A percentile compares a stretch with the other conserved stretches of the same genome.
These are phyloP conservation scores for Diarsia mendica DNA, from an alignment of 2,888 invertebrate species.

Conservation along the genomic window DNA sequence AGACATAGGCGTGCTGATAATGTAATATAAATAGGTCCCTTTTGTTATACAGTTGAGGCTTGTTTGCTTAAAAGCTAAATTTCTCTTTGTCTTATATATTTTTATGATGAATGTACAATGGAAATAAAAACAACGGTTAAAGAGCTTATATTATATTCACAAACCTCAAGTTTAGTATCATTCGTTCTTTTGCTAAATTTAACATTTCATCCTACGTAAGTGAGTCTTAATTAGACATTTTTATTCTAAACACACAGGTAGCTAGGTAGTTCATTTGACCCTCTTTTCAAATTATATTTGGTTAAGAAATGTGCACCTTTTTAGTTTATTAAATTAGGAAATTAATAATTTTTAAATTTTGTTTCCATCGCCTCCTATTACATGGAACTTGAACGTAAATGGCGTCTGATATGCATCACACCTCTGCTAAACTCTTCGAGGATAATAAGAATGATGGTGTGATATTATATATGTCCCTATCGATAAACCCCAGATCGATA, in stretches of 20 bases:
- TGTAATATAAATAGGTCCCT: not conserved
- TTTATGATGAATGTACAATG: constrained; percentile 34
- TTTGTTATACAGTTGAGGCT: not conserved
- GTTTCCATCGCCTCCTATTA: not conserved
- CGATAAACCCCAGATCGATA: constrained; percentile 26
- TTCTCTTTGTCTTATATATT: constrained; percentile 3
- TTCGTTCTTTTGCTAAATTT: constrained; percentile 21
- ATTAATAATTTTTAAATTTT: too few species aligned
- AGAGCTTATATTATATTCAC: constrained; percentile 32
- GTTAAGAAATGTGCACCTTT: not conserved
- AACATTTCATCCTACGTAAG: not conserved
- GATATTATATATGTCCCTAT: not conserved
- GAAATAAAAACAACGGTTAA: constrained; percentile 30
- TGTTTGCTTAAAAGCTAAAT: not conserved
- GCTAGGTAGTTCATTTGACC: too few species aligned
- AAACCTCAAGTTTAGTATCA: constrained; percentile 16
- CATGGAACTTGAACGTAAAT: not conserved
- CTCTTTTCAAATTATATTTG: too few species aligned
- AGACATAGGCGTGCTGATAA: not conserved
- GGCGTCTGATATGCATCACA: not conserved
- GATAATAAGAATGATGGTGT: not conserved
- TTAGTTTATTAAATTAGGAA: too few species aligned
- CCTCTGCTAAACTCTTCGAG: not conserved
- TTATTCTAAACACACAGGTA: not conserved
- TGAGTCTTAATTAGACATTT: not conserved